Percentiles rank a stretch among this genome's conserved stretches.
Evolutionary conservation across 1,140 invertebrate genomes (phyloP).

Genomic region (Pseudomyrmex flavicornis): DNA sequence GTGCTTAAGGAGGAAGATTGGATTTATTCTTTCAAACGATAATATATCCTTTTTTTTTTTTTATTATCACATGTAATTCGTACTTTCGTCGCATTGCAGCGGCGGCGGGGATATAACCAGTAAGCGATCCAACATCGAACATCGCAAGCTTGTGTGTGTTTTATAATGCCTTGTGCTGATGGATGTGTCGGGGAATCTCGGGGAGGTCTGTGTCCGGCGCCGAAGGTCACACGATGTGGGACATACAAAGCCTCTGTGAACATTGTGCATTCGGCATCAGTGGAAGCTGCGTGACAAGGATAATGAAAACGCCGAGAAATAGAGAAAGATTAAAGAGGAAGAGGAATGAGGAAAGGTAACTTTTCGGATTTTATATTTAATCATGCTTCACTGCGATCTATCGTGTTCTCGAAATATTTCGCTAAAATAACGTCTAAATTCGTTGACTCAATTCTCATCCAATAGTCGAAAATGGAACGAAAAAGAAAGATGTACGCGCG

Average conservation of each 20-base stretch:
- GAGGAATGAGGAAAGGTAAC: not conserved
- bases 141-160: conserved; percentile 81
- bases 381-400: conserved; percentile 62
- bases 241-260: conserved; percentile 84
- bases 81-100: conserved; percentile 61
- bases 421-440: not conserved
- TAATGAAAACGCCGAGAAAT: conserved; percentile 38
- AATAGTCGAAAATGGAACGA: not conserved
- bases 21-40: conserved; percentile 23
- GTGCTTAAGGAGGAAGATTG: conserved; percentile 10
- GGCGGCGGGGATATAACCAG: conserved; percentile 69
- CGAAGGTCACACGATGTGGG: conserved; percentile 79
- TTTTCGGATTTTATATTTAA: not conserved
- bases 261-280: conserved; percentile 82
- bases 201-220: conserved; percentile 79
- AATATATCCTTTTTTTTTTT: conserved; percentile 29
- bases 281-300: conserved; percentile 76
- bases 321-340: not conserved
- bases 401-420: conserved; percentile 27
- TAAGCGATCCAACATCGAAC: conserved; percentile 82
- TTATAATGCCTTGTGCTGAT: conserved; percentile 80
- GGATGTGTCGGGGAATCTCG: conserved; percentile 79
- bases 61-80: conserved; percentile 36
- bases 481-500: not conserved
- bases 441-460: not conserved